Conservation (phyloP, 2,113 vertebrate genomes). For the Sceloporus tristichus region DNA sequence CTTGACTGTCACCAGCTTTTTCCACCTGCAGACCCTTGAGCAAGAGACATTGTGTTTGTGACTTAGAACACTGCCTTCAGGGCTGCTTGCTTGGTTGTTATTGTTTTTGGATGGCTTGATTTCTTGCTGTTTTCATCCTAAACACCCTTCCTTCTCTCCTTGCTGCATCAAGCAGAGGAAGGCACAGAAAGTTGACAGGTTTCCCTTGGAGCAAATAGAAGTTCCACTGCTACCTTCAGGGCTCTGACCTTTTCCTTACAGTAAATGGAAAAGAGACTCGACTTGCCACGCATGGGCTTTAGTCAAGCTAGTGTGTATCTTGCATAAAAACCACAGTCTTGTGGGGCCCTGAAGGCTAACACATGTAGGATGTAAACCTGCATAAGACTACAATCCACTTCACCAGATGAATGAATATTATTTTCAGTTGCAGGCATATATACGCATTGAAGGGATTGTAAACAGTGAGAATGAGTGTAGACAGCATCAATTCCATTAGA, state of each 20-base stretch:
- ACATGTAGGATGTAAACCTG: neutral
- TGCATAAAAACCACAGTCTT: neutral
- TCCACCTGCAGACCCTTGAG: slow-evolving; percentile 11
- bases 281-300: no score
- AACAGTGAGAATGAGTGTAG: neutral
- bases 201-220: neutral
- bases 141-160: neutral
- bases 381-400: neutral
- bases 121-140: neutral
- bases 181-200: slow-evolving; percentile 5
- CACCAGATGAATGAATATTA: neutral
- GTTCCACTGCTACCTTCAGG: neutral
- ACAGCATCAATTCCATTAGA: neutral
- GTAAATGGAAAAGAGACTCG: neutral
- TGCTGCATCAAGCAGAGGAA: neutral
- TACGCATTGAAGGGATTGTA: neutral
- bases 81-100: neutral
- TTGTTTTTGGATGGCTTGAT: slow-evolving; percentile 3
- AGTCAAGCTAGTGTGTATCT: neutral
- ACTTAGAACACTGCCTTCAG: neutral
- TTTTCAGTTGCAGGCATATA: neutral
- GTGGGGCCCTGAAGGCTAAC: neutral
- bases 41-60: neutral
- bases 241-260: slow-evolving; percentile 10
- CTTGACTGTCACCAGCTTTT: neutral